phyloP scores from a whole-genome alignment of 2,113 vertebrate species.

The Syngnathus typhle region DNA sequence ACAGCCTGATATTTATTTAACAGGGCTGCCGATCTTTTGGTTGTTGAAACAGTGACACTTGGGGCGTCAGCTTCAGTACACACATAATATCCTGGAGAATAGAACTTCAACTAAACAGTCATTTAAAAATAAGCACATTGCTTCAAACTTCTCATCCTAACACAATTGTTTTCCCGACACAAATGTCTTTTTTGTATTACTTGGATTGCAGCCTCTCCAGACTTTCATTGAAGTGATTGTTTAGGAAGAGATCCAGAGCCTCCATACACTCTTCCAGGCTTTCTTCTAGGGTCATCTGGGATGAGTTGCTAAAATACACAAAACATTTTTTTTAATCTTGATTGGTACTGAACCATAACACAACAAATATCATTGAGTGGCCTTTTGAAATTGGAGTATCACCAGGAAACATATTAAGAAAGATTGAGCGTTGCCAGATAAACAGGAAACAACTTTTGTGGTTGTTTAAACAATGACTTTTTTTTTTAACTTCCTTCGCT shows the following conservation, averaged over 20 bases:
- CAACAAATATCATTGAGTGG: not conserved
- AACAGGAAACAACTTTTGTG: not conserved
- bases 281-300: constrained; percentile 58
- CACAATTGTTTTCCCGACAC: no score
- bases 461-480: not conserved
- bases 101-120: constrained; percentile 16
- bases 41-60: constrained; percentile 41
- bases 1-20: constrained; percentile 58
- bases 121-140: constrained; percentile 17
- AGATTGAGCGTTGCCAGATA: not conserved
- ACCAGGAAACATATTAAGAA: not conserved
- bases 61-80: constrained; percentile 74
- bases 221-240: constrained; percentile 77
- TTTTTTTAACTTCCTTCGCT: not conserved
- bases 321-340: not conserved
- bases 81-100: constrained; percentile 72
- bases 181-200: constrained; percentile 45
- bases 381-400: not conserved
- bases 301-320: constrained; percentile 35
- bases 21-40: constrained; percentile 27
- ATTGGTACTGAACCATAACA: no score
- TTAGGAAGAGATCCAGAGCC: constrained; percentile 76
- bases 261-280: constrained; percentile 76
- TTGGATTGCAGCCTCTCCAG: constrained; percentile 71
- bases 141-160: not conserved